These are phyloP conservation scores for Apaloderma vittatum DNA, from an alignment of 2,113 vertebrate species.

Conservation along the genomic window DNA sequence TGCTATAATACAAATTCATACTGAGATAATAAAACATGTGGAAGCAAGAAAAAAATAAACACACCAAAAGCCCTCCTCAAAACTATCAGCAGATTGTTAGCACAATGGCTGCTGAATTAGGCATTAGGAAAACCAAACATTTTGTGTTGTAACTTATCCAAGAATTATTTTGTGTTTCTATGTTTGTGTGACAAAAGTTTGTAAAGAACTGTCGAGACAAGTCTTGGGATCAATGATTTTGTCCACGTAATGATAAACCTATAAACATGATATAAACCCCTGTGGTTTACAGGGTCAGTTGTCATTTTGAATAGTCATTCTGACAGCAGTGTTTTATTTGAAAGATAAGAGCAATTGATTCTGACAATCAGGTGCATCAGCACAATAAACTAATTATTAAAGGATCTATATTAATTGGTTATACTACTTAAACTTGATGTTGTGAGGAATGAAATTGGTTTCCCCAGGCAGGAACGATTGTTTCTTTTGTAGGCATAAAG, in stretches of 20 bases:
- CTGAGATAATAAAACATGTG: neutral
- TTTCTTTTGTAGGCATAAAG: neutral
- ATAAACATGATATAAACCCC: constrained; percentile 54
- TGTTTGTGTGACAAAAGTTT: neutral
- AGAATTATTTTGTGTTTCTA: neutral
- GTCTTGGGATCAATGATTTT: constrained; percentile 16
- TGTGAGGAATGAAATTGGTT: constrained; percentile 29
- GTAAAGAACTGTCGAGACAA: neutral
- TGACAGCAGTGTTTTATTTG: neutral
- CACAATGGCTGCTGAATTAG: neutral
- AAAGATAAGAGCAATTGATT: constrained; percentile 61
- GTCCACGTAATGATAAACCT: constrained; percentile 4
- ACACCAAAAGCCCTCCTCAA: neutral
- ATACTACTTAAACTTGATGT: constrained; percentile 33
- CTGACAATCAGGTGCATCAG: constrained; percentile 46
- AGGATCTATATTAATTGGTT: constrained; percentile 48
- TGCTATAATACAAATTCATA: neutral
- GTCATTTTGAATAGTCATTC: neutral
- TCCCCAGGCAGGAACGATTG: neutral
- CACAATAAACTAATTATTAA: constrained; percentile 60
- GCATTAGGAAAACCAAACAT: neutral
- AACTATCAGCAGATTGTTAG: neutral
- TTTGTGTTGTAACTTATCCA: neutral
- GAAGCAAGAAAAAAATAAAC: neutral
- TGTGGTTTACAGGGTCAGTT: neutral